These are phyloP conservation scores for Atractosteus spatula DNA, from an alignment of 2,113 vertebrate genomes.

Conservation along the genomic window DNA sequence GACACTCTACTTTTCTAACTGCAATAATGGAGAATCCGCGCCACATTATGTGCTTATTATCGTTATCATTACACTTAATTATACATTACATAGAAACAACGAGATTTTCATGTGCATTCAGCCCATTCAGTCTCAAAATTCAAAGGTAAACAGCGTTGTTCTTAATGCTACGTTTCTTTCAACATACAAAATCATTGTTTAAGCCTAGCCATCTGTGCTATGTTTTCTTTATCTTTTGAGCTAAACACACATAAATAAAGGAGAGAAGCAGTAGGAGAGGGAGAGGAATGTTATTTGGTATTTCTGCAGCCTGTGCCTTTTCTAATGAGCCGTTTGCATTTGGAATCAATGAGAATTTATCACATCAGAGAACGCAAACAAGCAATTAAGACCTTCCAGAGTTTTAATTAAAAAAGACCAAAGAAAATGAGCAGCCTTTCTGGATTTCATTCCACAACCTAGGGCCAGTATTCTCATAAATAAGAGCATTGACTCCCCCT, in stretches of 20 bases:
- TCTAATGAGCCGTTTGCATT: conserved; percentile 19
- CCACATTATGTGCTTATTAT: background rate
- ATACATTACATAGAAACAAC: background rate
- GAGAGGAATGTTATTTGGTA: background rate
- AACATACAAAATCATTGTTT: background rate
- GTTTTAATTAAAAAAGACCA: conserved; percentile 28
- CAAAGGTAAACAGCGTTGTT: background rate
- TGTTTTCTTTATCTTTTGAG: background rate
- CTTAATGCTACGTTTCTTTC: background rate
- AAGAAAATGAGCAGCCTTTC: conserved; percentile 16
- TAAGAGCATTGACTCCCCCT: conserved; percentile 9
- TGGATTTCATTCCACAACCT: conserved; percentile 25
- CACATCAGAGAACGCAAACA: conserved; percentile 25
- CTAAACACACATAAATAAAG: background rate
- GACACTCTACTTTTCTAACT: background rate
- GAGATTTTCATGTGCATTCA: background rate
- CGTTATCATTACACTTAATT: background rate
- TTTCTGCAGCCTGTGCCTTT: background rate
- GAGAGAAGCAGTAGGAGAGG: background rate
- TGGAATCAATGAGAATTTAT: conserved; percentile 15
- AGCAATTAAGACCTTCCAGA: conserved; percentile 22
- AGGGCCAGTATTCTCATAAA: conserved; percentile 30
- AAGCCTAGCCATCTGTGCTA: background rate
- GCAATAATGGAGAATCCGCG: background rate
- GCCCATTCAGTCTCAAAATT: too few species aligned